These are phyloP conservation scores for Phymastichus coffea DNA, from an alignment of 1,140 invertebrate species.

Conservation along the genomic window DNA sequence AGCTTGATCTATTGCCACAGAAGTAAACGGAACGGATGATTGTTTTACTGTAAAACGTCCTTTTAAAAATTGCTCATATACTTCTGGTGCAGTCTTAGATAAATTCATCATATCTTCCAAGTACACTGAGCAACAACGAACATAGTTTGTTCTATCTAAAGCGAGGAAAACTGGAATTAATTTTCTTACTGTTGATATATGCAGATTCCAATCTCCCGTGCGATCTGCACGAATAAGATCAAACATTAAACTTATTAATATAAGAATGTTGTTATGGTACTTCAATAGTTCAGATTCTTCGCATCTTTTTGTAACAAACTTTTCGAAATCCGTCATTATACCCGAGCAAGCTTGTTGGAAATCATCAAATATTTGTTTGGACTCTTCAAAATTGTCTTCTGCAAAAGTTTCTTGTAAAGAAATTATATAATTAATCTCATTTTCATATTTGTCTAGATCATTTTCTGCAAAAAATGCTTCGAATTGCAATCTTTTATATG, in stretches of 20 bases:
- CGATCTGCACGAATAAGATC: conserved; percentile 23
- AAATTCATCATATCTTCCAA: conserved; percentile 9
- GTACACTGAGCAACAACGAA: conserved; percentile 15
- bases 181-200: conserved; percentile 9
- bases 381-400: neutral
- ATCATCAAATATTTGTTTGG: neutral
- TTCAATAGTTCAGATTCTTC: neutral
- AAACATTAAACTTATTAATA: neutral
- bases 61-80: neutral
- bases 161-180: conserved; percentile 18
- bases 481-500: conserved; percentile 23
- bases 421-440: neutral
- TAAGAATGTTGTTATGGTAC: conserved; percentile 6
- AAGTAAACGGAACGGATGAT: neutral
- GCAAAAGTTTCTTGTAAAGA: neutral
- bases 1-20: neutral
- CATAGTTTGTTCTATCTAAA: conserved; percentile 21
- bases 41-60: neutral
- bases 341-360: neutral
- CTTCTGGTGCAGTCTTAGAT: neutral
- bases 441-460: conserved; percentile 1
- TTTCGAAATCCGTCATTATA: no score
- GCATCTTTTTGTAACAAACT: neutral
- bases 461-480: conserved; percentile 15
- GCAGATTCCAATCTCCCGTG: conserved; percentile 22